These are phyloP conservation scores for Pelobates cultripes DNA, from an alignment of 2,797 vertebrate species.

Conservation along the genomic window DNA sequence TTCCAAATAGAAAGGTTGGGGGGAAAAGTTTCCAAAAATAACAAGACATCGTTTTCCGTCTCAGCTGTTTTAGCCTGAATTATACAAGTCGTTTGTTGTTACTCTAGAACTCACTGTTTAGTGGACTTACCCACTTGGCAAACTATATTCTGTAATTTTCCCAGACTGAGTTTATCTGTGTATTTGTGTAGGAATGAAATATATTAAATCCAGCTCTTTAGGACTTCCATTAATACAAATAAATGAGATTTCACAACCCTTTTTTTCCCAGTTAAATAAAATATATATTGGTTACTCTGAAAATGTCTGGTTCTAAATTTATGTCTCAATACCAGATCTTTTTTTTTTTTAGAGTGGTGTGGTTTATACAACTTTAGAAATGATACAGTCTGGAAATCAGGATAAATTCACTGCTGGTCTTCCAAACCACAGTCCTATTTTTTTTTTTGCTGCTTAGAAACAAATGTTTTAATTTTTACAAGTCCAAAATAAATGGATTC, in stretches of 20 bases:
- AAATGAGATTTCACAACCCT: neutral
- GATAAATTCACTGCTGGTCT: neutral
- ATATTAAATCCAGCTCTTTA: neutral
- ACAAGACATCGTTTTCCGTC: too few species aligned
- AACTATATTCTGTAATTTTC: neutral
- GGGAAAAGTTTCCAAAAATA: too few species aligned
- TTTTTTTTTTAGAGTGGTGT: neutral
- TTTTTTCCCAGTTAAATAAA: neutral
- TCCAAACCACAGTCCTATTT: neutral
- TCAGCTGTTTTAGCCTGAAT: too few species aligned
- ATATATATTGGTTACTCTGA: neutral
- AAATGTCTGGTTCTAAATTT: neutral
- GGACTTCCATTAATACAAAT: neutral
- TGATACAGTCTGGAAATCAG: neutral
- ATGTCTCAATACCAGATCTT: neutral
- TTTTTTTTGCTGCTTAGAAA: neutral
- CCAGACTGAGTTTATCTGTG: neutral
- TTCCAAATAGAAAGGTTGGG: too few species aligned
- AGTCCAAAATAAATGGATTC: neutral
- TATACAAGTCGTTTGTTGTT: too few species aligned
- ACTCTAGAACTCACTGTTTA: neutral
- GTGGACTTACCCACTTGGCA: neutral
- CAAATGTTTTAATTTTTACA: neutral
- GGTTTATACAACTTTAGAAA: neutral
- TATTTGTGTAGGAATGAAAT: neutral